Evolutionary conservation across 2,888 invertebrate genomes (phyloP).

Genomic region (Tuta absoluta): DNA sequence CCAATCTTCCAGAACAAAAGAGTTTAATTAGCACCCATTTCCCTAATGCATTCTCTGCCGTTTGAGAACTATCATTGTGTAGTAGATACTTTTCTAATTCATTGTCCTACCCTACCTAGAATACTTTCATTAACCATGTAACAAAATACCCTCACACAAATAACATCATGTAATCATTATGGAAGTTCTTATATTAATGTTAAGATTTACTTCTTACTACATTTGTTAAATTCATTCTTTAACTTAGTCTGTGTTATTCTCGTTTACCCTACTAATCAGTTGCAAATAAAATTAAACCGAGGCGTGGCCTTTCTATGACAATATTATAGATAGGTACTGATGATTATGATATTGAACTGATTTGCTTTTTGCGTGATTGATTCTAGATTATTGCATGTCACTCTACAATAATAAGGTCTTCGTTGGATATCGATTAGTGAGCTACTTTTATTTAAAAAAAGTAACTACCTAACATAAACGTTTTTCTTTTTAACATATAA

Average conservation of each 20-base stretch:
- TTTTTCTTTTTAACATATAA: background rate
- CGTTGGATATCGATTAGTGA: background rate
- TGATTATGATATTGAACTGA: background rate
- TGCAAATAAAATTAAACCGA: background rate
- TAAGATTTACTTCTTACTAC: too few relatives aligned
- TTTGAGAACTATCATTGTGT: too few relatives aligned
- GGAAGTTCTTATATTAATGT: too few relatives aligned
- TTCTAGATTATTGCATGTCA: slow-evolving; percentile 2
- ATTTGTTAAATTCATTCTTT: too few relatives aligned
- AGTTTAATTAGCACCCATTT: too few relatives aligned
- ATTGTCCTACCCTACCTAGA: too few relatives aligned
- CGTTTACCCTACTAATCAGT: background rate
- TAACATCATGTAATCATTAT: too few relatives aligned
- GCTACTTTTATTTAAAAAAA: background rate
- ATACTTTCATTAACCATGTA: too few relatives aligned
- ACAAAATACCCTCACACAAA: too few relatives aligned
- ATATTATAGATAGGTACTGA: background rate
- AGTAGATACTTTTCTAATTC: too few relatives aligned
- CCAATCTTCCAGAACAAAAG: too few relatives aligned
- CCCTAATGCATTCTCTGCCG: too few relatives aligned
- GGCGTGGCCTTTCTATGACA: slow-evolving; percentile 24
- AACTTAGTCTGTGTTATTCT: background rate
- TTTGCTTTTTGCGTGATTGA: background rate
- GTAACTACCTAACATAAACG: background rate
- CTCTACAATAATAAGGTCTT: background rate